Base-by-base conservation (phyloP, 2,888 invertebrate genomes). In the Isotomurus palustris region DNA sequence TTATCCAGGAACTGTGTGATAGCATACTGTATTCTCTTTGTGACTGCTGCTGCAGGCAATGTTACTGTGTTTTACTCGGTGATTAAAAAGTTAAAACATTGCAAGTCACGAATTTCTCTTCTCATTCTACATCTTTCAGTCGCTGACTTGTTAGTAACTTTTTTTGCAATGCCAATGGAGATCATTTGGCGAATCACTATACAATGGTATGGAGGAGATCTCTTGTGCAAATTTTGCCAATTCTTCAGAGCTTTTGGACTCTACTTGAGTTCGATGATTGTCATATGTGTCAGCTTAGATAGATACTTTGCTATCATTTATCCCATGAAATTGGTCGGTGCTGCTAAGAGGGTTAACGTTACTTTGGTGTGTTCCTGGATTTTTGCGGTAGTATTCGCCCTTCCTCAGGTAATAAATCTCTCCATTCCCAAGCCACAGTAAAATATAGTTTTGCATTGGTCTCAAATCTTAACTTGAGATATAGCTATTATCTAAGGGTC, bases 91-190 rank as follows among this genome's bases (percentile, higher is more conserved):
- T 78, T 83, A 10, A 8, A 14, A 10, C 32, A 32, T 14, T 82
- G 83, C 10, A 76, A 86, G 27, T 85, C 85, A 0, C 76, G 88
- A 32, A 86, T 90, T 32, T 54, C 52, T n/a, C 41, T 64, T 8
- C 55, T 90, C 77, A 87, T 89, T 74, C 82, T 86, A 56, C 86
- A 89, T 74, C 76, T 90, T 40, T 83, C 86, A 1, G 79, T 86
- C 1, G 89, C 90, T 6, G 90, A 90, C 74, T 77, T 89, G 68
- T 81, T 89, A 49, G 89, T 89, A 27, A 86, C 86, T 0, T 87
- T 88, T 72, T 79, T 88, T 64, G 85, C 85, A 76, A 85, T 88
- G 70, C 88, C 88, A 2, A 53, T 58, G 1, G 72, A 57, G 47
- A 60, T 66, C 1, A 35, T 60, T 28, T 88, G 88, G 88, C 76